Evolutionary conservation across 2,113 vertebrate species (phyloP).

Genomic region (Toxotes jaculatrix): DNA sequence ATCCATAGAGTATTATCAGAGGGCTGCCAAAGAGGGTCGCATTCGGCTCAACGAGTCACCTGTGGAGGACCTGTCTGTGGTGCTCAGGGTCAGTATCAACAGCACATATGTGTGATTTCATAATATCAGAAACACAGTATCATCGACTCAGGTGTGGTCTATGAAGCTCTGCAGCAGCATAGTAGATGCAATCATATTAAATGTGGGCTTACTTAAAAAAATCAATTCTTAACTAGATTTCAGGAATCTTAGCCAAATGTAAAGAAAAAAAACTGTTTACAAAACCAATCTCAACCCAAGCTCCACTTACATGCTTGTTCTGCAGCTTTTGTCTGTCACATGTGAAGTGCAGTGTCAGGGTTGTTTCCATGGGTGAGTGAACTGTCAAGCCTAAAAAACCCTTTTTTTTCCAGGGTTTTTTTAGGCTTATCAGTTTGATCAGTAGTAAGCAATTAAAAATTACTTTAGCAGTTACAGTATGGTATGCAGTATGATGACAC

Average conservation of each 20-base stretch:
- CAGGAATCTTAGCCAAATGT: neutral
- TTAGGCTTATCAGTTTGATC: no score
- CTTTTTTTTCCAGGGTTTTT: no score
- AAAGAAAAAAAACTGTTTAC: neutral
- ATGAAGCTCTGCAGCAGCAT: neutral
- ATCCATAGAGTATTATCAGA: conserved; percentile 88
- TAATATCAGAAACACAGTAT: neutral
- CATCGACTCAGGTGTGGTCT: no score
- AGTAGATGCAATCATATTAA: neutral
- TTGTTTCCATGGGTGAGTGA: no score
- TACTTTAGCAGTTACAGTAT: neutral
- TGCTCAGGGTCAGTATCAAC: conserved; percentile 88
- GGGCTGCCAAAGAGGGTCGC: conserved; percentile 88
- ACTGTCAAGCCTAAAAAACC: no score
- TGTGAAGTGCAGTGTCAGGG: neutral
- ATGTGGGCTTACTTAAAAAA: neutral
- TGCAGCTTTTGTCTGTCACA: neutral
- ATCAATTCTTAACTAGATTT: neutral
- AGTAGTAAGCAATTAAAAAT: no score
- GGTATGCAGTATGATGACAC: neutral
- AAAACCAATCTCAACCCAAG: neutral
- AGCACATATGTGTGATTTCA: neutral
- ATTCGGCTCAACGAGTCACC: conserved; percentile 91
- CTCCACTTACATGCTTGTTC: neutral
- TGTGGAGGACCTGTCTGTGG: conserved; percentile 88